Evolutionary conservation across 2,113 vertebrate genomes (phyloP).

Genomic region (Chaetops frenatus): DNA sequence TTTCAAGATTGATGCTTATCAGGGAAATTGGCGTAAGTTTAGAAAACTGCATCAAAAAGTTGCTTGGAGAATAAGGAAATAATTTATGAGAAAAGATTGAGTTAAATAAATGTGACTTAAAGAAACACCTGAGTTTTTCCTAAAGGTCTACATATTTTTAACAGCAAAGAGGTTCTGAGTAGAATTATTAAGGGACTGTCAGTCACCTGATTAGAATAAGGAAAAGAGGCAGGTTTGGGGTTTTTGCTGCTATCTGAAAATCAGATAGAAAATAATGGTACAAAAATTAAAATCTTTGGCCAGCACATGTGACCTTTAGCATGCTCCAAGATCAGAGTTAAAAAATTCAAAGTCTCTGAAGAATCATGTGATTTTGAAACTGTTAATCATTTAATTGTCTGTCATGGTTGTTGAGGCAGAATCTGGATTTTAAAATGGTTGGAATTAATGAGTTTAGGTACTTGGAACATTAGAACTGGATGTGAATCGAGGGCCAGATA

Average conservation of each 20-base stretch:
- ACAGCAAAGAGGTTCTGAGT: neutral
- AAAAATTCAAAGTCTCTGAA: neutral
- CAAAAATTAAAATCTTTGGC: neutral
- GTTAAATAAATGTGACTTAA: neutral
- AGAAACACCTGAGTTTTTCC: neutral
- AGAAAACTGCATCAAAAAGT: neutral
- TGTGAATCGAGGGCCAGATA: neutral
- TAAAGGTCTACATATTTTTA: neutral
- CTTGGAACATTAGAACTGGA: neutral
- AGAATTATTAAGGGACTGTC: neutral
- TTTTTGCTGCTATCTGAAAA: neutral
- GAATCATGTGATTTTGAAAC: neutral
- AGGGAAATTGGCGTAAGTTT: neutral
- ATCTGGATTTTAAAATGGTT: neutral
- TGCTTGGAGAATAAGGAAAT: neutral
- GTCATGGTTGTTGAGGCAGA: neutral
- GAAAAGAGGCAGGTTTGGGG: neutral
- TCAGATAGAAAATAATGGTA: neutral
- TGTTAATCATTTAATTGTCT: neutral
- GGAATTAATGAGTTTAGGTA: neutral
- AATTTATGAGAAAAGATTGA: neutral
- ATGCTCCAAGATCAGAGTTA: neutral
- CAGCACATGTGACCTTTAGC: neutral
- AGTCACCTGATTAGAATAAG: neutral
- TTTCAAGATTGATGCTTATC: neutral